A percentile compares a stretch with the other conserved stretches of the same genome.
Conservation (phyloP, 2,888 invertebrate genomes). For the Pristionchus exspectatus region DNA sequence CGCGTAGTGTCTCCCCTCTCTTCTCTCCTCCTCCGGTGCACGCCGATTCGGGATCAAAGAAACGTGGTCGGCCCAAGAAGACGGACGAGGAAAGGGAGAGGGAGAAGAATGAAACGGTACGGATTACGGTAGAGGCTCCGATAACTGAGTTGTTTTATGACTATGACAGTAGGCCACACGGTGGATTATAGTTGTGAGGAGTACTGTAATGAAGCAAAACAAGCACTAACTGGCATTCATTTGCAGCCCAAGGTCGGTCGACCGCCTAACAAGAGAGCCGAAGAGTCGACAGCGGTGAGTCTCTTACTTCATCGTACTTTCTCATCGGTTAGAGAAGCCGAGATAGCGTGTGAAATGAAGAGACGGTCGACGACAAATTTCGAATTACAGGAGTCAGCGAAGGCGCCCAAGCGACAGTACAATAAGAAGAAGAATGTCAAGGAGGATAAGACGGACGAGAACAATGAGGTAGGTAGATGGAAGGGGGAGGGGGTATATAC, state of each 20-base stretch:
- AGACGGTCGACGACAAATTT: too few relatives aligned
- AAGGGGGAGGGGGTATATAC: neutral
- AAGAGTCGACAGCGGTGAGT: neutral
- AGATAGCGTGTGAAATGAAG: too few relatives aligned
- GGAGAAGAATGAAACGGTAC: neutral
- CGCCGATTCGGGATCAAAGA: neutral
- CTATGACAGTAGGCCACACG: too few relatives aligned
- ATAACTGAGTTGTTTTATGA: neutral
- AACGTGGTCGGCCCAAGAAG: constrained; percentile 20
- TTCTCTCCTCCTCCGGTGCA: neutral
- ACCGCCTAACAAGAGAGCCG: neutral
- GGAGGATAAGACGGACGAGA: constrained; percentile 7
- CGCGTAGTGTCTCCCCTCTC: neutral
- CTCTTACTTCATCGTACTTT: too few relatives aligned
- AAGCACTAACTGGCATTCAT: neutral
- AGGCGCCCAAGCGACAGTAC: constrained; percentile 4
- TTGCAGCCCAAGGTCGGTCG: constrained; percentile 13
- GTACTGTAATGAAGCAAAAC: neutral
- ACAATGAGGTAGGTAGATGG: constrained; percentile 5
- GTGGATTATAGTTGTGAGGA: too few relatives aligned
- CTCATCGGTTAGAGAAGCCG: too few relatives aligned
- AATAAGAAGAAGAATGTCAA: neutral
- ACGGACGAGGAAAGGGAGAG: neutral
- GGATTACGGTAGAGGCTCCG: neutral
- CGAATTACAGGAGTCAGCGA: neutral